A percentile compares a stretch with the other conserved stretches of the same genome.
These are phyloP conservation scores for Chrysotoxum bicinctum DNA, from an alignment of 2,888 invertebrate species.

Conservation along the genomic window DNA sequence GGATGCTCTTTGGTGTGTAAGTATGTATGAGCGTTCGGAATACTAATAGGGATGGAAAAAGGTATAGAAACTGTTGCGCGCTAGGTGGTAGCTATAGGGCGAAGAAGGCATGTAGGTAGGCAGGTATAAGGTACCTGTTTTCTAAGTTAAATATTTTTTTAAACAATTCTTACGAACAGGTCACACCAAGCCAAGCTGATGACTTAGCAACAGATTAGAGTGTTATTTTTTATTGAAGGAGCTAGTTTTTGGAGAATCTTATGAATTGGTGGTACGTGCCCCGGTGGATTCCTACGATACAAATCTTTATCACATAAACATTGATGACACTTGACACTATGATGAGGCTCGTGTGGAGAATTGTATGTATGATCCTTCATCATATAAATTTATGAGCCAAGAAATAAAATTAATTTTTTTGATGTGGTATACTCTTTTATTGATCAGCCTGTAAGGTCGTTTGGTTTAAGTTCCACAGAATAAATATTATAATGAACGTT, in stretches of 20 bases:
- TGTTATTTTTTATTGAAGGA: constrained; percentile 34
- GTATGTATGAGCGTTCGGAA: constrained; percentile 17
- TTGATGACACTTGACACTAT: constrained; percentile 46
- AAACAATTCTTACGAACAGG: neutral
- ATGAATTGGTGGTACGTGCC: constrained; percentile 40
- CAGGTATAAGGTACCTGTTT: constrained; percentile 43
- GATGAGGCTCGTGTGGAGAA: constrained; percentile 39
- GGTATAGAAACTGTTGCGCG: constrained; percentile 42
- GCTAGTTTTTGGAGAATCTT: neutral
- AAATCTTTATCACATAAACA: constrained; percentile 39
- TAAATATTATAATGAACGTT: too few relatives aligned
- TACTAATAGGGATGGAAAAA: constrained; percentile 46
- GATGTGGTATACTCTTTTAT: too few relatives aligned
- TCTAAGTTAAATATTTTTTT: constrained; percentile 1
- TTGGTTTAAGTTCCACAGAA: too few relatives aligned
- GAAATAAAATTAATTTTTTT: neutral
- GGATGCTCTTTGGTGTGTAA: neutral
- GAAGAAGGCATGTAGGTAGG: constrained; percentile 18
- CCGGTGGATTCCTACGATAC: constrained; percentile 8
- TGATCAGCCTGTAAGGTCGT: too few relatives aligned
- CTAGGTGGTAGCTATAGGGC: constrained; percentile 40
- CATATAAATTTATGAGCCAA: neutral
- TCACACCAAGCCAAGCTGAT: neutral
- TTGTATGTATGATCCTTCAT: constrained; percentile 17
- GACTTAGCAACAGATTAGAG: constrained; percentile 13